These are phyloP conservation scores for Parascotia fuliginaria DNA, from an alignment of 2,888 invertebrate species.

Conservation along the genomic window DNA sequence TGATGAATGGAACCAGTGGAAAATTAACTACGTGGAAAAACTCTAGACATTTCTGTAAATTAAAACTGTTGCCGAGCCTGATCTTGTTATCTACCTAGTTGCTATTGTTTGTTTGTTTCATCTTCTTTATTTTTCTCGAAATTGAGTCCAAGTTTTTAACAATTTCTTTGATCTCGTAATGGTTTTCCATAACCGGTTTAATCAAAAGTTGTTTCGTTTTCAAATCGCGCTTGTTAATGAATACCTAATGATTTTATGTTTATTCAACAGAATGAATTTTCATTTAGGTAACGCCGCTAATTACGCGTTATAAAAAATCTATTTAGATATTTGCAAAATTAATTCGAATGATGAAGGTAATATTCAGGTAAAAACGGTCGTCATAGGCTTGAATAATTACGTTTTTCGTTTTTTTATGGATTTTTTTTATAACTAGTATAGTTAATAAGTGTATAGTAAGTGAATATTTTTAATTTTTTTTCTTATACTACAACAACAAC, in stretches of 20 bases:
- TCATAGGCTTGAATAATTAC: too few relatives aligned
- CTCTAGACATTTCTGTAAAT: conserved; percentile 71
- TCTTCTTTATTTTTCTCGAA: conserved; percentile 23
- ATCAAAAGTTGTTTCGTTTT: conserved; percentile 4
- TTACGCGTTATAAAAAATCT: background rate
- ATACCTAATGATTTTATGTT: conserved; percentile 10
- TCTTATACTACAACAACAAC: too few relatives aligned
- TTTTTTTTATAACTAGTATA: too few relatives aligned
- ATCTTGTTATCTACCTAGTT: conserved; percentile 59
- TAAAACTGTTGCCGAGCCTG: conserved; percentile 65
- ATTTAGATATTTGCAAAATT: background rate
- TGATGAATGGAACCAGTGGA: conserved; percentile 76
- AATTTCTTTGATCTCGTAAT: background rate
- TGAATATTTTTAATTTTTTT: too few relatives aligned
- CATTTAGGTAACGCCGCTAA: background rate
- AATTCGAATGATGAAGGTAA: too few relatives aligned
- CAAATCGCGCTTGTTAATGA: conserved; percentile 6
- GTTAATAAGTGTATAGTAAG: too few relatives aligned
- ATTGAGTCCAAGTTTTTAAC: conserved; percentile 6
- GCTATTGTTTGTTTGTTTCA: conserved; percentile 25
- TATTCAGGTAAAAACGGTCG: too few relatives aligned
- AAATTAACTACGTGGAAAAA: conserved; percentile 69
- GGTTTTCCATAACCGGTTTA: conserved; percentile 2
- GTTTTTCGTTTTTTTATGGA: too few relatives aligned
- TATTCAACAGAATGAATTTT: conserved; percentile 5